Conservation (phyloP, 64 coral and sea anemone genomes). For the Montipora foliosa region DNA sequence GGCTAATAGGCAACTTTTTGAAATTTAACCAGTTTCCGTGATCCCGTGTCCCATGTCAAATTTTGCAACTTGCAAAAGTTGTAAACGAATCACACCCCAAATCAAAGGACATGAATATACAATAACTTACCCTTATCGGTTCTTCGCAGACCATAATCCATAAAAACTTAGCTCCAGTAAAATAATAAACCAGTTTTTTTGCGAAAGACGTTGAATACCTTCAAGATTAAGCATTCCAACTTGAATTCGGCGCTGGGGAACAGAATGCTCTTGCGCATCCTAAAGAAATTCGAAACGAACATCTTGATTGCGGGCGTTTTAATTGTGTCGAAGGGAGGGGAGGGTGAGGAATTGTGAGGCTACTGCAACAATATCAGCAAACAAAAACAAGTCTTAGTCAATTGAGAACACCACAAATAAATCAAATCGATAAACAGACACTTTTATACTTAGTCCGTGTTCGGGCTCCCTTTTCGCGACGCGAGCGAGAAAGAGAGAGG, state of each 20-base stretch:
- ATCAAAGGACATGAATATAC: background rate
- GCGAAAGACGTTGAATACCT: constrained; percentile 7
- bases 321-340: no score
- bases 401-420: no score
- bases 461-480: no score
- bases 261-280: constrained; percentile 22
- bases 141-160: constrained; percentile 98
- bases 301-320: constrained; percentile 26
- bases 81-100: background rate
- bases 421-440: no score
- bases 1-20: background rate
- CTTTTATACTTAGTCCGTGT: no score
- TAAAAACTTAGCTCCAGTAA: constrained; percentile 41
- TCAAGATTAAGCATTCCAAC: constrained; percentile 53
- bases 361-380: background rate
- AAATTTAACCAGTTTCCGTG: background rate
- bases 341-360: background rate
- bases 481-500: no score
- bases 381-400: background rate
- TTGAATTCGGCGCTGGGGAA: constrained; percentile 61
- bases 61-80: background rate
- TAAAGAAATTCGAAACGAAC: background rate
- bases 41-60: background rate
- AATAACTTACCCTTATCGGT: constrained; percentile 95
- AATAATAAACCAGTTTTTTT: background rate